Evolutionary conservation across 2,888 invertebrate genomes (phyloP).

Genomic region (Andrena dorsata): DNA sequence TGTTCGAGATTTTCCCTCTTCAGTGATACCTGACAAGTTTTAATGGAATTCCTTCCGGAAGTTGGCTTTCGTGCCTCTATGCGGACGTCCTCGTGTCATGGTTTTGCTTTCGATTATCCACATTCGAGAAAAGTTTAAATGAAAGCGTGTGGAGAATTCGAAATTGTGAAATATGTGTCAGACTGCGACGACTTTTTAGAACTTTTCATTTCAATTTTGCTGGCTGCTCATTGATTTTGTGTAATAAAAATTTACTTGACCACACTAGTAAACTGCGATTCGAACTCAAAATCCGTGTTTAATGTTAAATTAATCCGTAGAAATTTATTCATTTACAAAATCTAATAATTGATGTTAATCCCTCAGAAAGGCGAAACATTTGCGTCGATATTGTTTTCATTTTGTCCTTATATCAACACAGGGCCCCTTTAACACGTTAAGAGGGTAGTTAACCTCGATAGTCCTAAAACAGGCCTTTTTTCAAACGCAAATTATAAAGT

Average conservation of each 20-base stretch:
- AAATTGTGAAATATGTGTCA: slow-evolving; percentile 12
- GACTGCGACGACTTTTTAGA: not conserved
- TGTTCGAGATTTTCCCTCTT: slow-evolving; percentile 42
- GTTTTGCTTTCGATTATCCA: slow-evolving; percentile 15
- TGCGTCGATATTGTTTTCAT: too few relatives aligned
- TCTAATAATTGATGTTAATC: too few relatives aligned
- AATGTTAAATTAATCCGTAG: too few relatives aligned
- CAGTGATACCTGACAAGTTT: slow-evolving; percentile 62
- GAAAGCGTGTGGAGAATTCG: slow-evolving; percentile 1
- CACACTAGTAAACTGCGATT: not conserved
- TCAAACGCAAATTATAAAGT: too few relatives aligned
- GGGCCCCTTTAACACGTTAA: too few relatives aligned
- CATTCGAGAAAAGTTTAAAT: slow-evolving; percentile 6
- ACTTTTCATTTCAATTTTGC: not conserved
- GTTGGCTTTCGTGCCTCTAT: slow-evolving; percentile 42
- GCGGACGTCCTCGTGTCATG: slow-evolving; percentile 9
- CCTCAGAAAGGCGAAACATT: too few relatives aligned
- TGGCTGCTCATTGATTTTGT: not conserved
- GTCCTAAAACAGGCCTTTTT: too few relatives aligned
- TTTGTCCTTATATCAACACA: too few relatives aligned
- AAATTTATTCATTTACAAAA: too few relatives aligned
- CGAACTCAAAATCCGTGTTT: not conserved
- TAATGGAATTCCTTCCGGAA: slow-evolving; percentile 66
- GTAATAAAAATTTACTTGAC: not conserved
- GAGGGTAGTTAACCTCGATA: too few relatives aligned